Evolutionary conservation across 2,797 vertebrate genomes (phyloP), one percentile per base, ranked within the genome.

Genomic region (Macropodus opercularis): DNA sequence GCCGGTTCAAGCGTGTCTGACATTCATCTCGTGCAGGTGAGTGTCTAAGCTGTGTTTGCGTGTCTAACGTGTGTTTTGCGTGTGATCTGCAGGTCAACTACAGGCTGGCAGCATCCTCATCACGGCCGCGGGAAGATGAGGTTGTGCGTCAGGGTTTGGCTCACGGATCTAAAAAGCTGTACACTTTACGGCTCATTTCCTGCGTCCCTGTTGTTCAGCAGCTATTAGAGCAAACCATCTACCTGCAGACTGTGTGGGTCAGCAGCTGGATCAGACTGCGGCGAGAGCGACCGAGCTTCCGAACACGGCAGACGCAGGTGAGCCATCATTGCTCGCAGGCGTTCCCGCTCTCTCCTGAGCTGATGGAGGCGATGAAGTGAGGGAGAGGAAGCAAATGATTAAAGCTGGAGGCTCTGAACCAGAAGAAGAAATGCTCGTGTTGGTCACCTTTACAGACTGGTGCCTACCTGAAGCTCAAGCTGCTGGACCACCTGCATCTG

Each of bases 311-410:
- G 95, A 87, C 96, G 96, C 90, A 99, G 96, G 94, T 99, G 97
- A 94, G 95, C 93, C 95, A 95, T 96, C 98, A 99, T 99, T 57
- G 96, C 97, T 87, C 93, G 95, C 91, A 99, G 95, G 90, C 96
- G 95, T 76, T 96, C 94, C 0, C 93, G 94, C 92, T 99, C 98
- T 92, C 97, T 98, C 92, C 93, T 93, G 92, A 99, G 96, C 97
- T 99, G 95, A 92, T 90, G 87, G 89, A 85, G 49, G 55, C 74
- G 57, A 61, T 14, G 49, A 46, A 46, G 51, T 39, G 15, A 27
- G 36, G 13, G 63, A 41, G 47, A 12, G 27, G 19, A 19, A 24
- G 34, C 41, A 34, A 9, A 29, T 46, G 12, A 35, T 3, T 39
- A 44, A 74, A 49, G 69, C 41, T 14, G 49, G 42, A 38, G 4